Evolutionary conservation across 2,797 vertebrate genomes (phyloP), one percentile per base, ranked within the genome.

Genomic region (Loris lydekkerianus): DNA sequence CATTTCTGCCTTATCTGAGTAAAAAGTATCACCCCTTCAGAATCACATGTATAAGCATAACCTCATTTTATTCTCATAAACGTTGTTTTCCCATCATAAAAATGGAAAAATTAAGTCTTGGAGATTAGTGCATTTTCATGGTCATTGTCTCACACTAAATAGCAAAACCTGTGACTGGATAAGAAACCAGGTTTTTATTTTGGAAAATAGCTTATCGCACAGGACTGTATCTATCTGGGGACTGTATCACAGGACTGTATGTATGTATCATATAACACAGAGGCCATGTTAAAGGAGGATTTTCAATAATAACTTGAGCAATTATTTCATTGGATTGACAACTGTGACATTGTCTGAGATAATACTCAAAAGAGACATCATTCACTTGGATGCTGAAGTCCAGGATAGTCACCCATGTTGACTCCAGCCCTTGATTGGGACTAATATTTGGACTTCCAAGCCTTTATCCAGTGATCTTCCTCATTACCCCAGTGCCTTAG

Each of bases 21-120:
- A 90, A 85, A 81, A 13, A 92, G 80, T 93, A 80, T 93, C 21
- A 34, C 10, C 67, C 31, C 69, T 97, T 89, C 14, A 92, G 83
- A 94, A 75, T 69, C 56, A 90, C 10, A 15, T 53, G 17, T 72
- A 61, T 34, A 72, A 67, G 4, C 27, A 49, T 76, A 15, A 25
- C 21, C 46, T 95, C 13, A 27, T 34, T 92, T 93, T 73, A 83
- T 61, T 5, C 2, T 37, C 20, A 11, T 34, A 46, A 46, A n/a
- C 75, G 70, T 49, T 78, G n/a, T 63, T 92, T 91, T 40, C 70
- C 72, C 7, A 40, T 46, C 9, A 17, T 5, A 53, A 18, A 73
- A 70, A 34, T 78, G 60, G 49, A 3, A 86, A 95, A 93, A 72
- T 37, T 70, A 60, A 83, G 53, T 73, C 61, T 83, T 73, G 49